Evolutionary conservation across 1,140 invertebrate genomes (phyloP).

Genomic region (Ips nitidus): DNA sequence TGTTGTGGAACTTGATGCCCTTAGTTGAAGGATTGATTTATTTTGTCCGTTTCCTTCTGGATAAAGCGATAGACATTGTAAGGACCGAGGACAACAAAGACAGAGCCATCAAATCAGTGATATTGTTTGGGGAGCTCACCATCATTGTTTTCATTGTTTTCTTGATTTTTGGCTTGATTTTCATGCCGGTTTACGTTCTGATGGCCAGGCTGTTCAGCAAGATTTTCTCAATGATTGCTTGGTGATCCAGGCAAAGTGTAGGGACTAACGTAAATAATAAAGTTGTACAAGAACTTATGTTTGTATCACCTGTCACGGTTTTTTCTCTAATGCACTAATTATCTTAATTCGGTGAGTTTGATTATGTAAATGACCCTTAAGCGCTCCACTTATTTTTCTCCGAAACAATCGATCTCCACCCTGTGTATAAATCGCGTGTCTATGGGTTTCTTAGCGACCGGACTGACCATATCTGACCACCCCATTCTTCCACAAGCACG

Average conservation of each 20-base stretch:
- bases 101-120: slow-evolving; percentile 37
- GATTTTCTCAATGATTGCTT: slow-evolving; percentile 37
- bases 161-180: slow-evolving; percentile 38
- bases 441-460: slow-evolving; percentile 22
- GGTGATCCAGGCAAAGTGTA: slow-evolving; percentile 7
- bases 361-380: no score
- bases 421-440: slow-evolving; percentile 6
- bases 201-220: slow-evolving; percentile 34
- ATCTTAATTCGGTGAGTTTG: no score
- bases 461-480: slow-evolving; percentile 30
- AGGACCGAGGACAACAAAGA: slow-evolving; percentile 38
- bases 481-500: not conserved
- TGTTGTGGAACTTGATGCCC: slow-evolving; percentile 44
- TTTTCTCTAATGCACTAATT: no score
- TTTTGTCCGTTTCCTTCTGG: slow-evolving; percentile 43
- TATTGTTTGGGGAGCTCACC: slow-evolving; percentile 41
- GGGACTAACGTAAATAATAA: no score
- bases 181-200: slow-evolving; percentile 37
- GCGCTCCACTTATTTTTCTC: not conserved
- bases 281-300: no score
- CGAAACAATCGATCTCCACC: slow-evolving; percentile 6
- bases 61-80: slow-evolving; percentile 45
- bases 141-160: slow-evolving; percentile 41
- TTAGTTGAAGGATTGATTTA: slow-evolving; percentile 43
- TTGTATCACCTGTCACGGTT: no score